Evolutionary conservation across 2,797 vertebrate genomes (phyloP), one percentile per base, ranked within the genome.

Genomic region (Smutsia gigantea): DNA sequence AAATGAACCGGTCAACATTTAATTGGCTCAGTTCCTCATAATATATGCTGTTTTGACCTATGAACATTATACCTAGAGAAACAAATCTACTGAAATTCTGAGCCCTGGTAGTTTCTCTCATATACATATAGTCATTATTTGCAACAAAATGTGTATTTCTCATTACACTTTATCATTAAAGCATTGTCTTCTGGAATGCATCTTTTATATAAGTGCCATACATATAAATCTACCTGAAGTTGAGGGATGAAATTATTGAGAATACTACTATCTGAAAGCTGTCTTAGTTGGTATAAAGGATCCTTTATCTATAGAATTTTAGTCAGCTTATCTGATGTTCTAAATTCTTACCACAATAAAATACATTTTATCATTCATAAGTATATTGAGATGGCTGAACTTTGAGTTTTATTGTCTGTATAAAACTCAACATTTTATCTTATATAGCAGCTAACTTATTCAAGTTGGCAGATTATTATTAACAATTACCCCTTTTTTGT

Each of bases 341-440:
- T 64, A 89, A 92, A 82, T 61, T 86, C 53, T 90, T 94, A 81
- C 4, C 7, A 42, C 39, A 64, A 11, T 72, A 90, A 93, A 71
- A 59, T 19, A 68, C 21, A 71, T n/a, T 59, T 90, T 71, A 46
- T 64, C 23, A 71, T 86, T 94, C 31, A 82, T 39, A 89, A 64
- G 2, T 66, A 12, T 49, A 23, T 89, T 83, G 29, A 88, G 17
- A 72, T 82, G 37, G 49, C 31, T 79, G 14, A 49, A 77, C 23
- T 90, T 59, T 83, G 69, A 87, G 66, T 23, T 64, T 63, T 63
- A 4, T 25, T n/a, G 0, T 55, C 42, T 61, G 19, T 90, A 55
- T 82, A 53, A 89, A 95, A 90, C 3, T 68, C 25, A 94, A 68
- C 34, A 21, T 4, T 31, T 74, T 29, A 13, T 25, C 1, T 21